Conservation (phyloP, 2,113 vertebrate species). For the Vulpes ferrilata region DNA sequence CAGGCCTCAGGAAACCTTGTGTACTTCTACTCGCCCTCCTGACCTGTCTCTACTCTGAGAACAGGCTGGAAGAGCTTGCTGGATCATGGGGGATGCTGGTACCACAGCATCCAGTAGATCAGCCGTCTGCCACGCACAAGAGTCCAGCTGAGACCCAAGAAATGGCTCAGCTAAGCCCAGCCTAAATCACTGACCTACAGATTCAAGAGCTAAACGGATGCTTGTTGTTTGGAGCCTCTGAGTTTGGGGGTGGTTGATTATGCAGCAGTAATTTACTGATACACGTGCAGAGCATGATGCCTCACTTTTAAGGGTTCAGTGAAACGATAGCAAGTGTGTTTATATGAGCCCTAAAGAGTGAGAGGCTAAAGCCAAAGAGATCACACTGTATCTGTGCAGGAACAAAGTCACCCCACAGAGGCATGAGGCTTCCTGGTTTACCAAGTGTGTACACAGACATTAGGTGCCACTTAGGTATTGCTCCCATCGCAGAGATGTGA, state of each 20-base stretch:
- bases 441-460: not conserved
- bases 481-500: not conserved
- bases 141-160: not conserved
- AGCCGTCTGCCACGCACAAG: not conserved
- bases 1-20: not conserved
- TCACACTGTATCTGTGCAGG: not conserved
- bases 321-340: not conserved
- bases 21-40: not conserved
- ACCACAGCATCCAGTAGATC: not conserved
- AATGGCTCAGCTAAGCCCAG: not conserved
- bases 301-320: not conserved
- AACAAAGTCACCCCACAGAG: not conserved
- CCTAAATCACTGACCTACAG: not conserved
- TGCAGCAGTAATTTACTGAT: not conserved
- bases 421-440: not conserved
- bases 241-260: not conserved
- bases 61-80: not conserved
- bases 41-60: not conserved
- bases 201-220: not conserved
- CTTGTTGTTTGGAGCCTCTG: not conserved
- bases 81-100: not conserved
- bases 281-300: not conserved
- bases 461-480: not conserved
- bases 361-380: not conserved
- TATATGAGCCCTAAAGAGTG: not conserved